phyloP scores from a whole-genome alignment of 1,140 invertebrate species.

The Drosophila ironensis region DNA sequence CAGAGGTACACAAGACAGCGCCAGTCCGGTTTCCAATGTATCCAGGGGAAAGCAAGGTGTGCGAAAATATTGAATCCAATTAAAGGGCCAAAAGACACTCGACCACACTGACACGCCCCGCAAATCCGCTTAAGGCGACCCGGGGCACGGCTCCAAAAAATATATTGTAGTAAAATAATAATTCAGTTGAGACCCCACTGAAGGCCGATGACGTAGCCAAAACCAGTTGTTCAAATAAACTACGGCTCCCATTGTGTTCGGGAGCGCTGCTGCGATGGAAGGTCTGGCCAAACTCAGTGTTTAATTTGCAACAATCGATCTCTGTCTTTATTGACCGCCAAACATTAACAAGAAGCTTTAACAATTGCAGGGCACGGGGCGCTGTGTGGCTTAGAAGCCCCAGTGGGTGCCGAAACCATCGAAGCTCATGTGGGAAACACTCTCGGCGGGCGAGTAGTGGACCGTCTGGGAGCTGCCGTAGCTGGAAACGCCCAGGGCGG shows the following conservation, averaged over 20 bases:
- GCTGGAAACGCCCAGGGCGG: slow-evolving; percentile 79
- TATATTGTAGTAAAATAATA: neutral
- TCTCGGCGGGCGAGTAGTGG: slow-evolving; percentile 83
- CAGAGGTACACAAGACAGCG: slow-evolving; percentile 6
- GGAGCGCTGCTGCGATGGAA: slow-evolving; percentile 22
- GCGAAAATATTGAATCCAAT: slow-evolving; percentile 72
- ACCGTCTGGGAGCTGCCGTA: slow-evolving; percentile 78
- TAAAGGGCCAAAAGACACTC: slow-evolving; percentile 63
- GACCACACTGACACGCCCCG: slow-evolving; percentile 45
- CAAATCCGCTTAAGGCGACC: slow-evolving; percentile 45
- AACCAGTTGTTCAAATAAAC: slow-evolving; percentile 26
- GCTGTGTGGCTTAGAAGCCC: slow-evolving; percentile 82
- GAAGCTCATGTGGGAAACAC: slow-evolving; percentile 84
- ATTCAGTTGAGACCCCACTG: slow-evolving; percentile 8
- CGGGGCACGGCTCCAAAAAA: too few relatives aligned
- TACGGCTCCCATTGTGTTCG: slow-evolving; percentile 46
- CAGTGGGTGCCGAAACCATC: slow-evolving; percentile 83
- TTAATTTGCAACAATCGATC: slow-evolving; percentile 47
- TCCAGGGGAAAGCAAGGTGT: too few relatives aligned
- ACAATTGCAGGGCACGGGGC: slow-evolving; percentile 4
- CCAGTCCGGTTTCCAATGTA: neutral
- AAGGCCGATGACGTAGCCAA: slow-evolving; percentile 66
- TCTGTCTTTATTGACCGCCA: slow-evolving; percentile 49
- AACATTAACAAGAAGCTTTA: slow-evolving; percentile 61
- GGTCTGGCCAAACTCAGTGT: slow-evolving; percentile 27